Evolutionary conservation across 2,113 vertebrate species (phyloP), one percentile per base, ranked within the genome.

Genomic region (Solenodon paradoxus): DNA sequence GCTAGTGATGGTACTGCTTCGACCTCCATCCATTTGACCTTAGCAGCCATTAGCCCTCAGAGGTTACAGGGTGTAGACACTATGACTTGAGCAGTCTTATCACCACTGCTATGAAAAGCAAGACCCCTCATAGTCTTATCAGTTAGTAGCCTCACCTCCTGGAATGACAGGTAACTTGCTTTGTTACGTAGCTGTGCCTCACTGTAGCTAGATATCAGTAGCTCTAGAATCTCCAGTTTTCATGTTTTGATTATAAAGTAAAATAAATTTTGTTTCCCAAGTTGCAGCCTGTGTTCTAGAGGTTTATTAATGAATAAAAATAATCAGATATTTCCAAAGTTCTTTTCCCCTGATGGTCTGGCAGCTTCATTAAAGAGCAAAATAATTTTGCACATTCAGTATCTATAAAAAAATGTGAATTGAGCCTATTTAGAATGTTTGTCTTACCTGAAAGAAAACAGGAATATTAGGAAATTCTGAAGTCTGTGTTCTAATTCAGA

Each of bases 361-460:
- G 16, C 45, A 94, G 19, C 22, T 22, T 10, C 55, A 40, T 78
- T 96, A 74, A 94, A 69, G 61, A 63, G 2, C 15, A 45, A 15
- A 22, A 0, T 95, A 92, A 96, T 94, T 84, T 80, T 80, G 17
- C 71, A 17, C 45, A 77, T 79, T 95, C 28, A 57, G 0, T 84
- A 28, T 26, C 47, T 92, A 35, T 15, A 30, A n/a, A 9, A 74
- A 77, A 78, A 79, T 45, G 3, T 2, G 2, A 85, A 2, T 24
- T 93, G 42, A 93, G 82, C 2, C 59, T 94, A 51, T 66, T 74
- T 79, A 61, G 19, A 64, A 68, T 96, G 22, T 85, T 68, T 80
- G 51, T 51, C 0, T 92, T 95, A 53, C 57, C 47, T 83, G 63
- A 95, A 97, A 47, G n/a, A 61, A 13, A 94, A 63, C 22, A 74